phyloP scores from a whole-genome alignment of 2,888 invertebrate species.

The Acanthococcus lagerstroemiae region DNA sequence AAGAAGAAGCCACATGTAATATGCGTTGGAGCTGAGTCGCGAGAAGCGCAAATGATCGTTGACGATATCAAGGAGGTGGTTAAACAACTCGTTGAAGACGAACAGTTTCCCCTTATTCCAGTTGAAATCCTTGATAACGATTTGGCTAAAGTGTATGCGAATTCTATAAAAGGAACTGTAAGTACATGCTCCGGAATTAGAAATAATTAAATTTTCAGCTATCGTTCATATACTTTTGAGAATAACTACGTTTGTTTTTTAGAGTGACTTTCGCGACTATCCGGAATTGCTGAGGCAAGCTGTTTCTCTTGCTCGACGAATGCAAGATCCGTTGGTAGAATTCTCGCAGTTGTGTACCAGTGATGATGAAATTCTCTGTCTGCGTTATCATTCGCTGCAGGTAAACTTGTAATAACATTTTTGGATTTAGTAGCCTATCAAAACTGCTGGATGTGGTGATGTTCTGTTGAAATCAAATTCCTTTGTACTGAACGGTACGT shows the following conservation, averaged over 20 bases:
- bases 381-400: constrained; percentile 79
- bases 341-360: constrained; percentile 90
- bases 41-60: constrained; percentile 72
- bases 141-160: constrained; percentile 82
- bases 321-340: constrained; percentile 94
- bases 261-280: constrained; percentile 80
- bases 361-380: constrained; percentile 92
- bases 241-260: not conserved
- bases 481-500: no score
- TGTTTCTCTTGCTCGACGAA: constrained; percentile 77
- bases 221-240: not conserved
- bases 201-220: not conserved
- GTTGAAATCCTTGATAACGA: constrained; percentile 93
- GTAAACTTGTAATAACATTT: constrained; percentile 37
- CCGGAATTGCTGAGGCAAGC: constrained; percentile 84
- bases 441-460: no score
- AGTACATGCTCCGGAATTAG: constrained; percentile 36
- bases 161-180: constrained; percentile 72
- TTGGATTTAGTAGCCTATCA: not conserved
- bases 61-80: constrained; percentile 66
- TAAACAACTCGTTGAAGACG: constrained; percentile 64
- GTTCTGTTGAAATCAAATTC: no score
- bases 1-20: constrained; percentile 90
- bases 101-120: constrained; percentile 73
- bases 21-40: constrained; percentile 79